Conservation (phyloP, 2,797 vertebrate species). For the Hydrophis major region DNA sequence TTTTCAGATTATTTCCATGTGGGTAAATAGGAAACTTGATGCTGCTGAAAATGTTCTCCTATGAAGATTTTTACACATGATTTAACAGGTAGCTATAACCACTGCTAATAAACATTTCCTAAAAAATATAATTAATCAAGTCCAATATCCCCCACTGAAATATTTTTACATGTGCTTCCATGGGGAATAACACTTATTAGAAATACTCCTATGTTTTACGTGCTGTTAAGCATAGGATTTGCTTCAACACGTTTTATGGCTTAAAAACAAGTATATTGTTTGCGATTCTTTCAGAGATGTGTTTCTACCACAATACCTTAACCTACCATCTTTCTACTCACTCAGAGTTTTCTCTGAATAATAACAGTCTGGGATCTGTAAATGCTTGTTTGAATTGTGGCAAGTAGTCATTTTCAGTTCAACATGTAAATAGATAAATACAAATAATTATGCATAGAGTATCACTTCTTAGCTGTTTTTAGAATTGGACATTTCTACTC, state of each 20-base stretch:
- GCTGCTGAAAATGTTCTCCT: background rate
- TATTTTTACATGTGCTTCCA: background rate
- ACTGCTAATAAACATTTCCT: background rate
- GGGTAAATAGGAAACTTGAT: background rate
- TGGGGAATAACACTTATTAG: background rate
- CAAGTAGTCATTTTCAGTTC: background rate
- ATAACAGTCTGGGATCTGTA: background rate
- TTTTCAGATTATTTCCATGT: background rate
- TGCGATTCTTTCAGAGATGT: background rate
- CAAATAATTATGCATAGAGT: background rate
- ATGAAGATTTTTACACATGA: background rate
- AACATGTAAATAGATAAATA: constrained; percentile 2
- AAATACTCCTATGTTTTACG: background rate
- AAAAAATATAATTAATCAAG: background rate
- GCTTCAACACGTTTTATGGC: background rate
- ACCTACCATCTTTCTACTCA: background rate
- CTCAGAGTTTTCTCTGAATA: background rate
- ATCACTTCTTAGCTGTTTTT: background rate
- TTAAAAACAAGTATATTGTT: background rate
- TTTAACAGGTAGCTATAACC: background rate
- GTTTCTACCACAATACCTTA: background rate
- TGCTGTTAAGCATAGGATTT: background rate
- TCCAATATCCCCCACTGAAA: background rate
- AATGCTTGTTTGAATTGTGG: background rate
- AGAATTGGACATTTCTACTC: background rate